These are phyloP conservation scores for Oceanites oceanicus DNA, from an alignment of 2,113 vertebrate species.

Conservation along the genomic window DNA sequence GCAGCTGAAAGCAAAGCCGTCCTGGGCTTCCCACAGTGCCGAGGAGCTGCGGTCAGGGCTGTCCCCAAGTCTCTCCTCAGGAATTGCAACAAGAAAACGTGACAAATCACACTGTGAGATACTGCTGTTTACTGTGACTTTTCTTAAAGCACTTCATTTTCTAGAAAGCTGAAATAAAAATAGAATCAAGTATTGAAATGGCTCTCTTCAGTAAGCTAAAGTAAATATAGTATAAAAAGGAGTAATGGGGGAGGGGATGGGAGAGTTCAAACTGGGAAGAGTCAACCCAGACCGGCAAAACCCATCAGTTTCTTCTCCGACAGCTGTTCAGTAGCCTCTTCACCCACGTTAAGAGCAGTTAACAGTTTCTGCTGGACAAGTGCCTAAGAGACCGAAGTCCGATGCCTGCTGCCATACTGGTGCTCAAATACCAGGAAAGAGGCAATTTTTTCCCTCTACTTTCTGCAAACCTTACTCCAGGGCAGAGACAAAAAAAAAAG, in stretches of 20 bases:
- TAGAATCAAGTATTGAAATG: background rate
- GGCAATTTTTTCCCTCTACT: rapidly evolving
- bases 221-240: background rate
- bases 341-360: rapidly evolving
- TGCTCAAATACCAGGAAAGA: background rate
- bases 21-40: background rate
- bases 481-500: background rate
- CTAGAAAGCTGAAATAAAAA: slow-evolving; percentile 34
- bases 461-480: background rate
- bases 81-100: background rate
- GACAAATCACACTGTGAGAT: background rate
- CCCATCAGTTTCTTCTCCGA: background rate
- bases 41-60: background rate
- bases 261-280: background rate
- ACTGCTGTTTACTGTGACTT: background rate
- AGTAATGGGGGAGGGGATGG: background rate
- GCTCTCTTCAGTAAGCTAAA: background rate
- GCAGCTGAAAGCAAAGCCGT: background rate
- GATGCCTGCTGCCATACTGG: background rate
- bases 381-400: rapidly evolving
- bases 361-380: background rate
- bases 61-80: background rate
- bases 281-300: background rate
- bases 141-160: background rate
- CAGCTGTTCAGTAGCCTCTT: background rate